Percentiles rank a stretch among this genome's conserved stretches.
These are phyloP conservation scores for Axea sp. DNA, from an alignment of 2,888 invertebrate species.

Conservation along the genomic window DNA sequence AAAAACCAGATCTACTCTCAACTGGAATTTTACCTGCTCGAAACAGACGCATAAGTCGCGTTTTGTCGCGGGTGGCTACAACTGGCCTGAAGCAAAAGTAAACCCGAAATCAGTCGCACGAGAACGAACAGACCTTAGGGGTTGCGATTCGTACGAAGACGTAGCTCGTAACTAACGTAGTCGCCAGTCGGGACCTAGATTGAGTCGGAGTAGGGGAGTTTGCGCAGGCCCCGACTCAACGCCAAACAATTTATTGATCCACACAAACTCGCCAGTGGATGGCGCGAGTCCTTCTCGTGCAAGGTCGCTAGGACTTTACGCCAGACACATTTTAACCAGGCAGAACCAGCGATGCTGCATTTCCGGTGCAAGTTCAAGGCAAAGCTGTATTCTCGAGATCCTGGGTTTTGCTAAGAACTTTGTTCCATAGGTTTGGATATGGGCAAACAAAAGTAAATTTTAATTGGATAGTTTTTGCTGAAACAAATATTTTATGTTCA, in stretches of 20 bases:
- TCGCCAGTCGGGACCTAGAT: slow-evolving; percentile 45
- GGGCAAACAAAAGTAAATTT: too few species aligned
- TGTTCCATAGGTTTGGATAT: too few species aligned
- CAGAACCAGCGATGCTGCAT: neutral
- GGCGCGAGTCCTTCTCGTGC: slow-evolving; percentile 17
- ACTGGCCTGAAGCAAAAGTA: slow-evolving; percentile 55
- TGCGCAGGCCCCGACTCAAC: slow-evolving; percentile 55
- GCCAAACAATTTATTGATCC: slow-evolving; percentile 59
- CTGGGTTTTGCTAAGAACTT: too few species aligned
- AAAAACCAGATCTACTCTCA: neutral
- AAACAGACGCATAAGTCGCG: slow-evolving; percentile 79
- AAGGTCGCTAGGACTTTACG: slow-evolving; percentile 32
- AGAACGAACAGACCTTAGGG: slow-evolving; percentile 9
- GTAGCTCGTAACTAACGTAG: slow-evolving; percentile 53
- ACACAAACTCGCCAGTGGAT: slow-evolving; percentile 8
- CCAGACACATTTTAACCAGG: neutral
- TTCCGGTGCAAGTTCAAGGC: slow-evolving; percentile 38
- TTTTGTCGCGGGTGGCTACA: slow-evolving; percentile 71
- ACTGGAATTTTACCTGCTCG: slow-evolving; percentile 76
- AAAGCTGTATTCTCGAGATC: slow-evolving; percentile 2
- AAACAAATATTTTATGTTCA: too few species aligned
- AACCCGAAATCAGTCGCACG: slow-evolving; percentile 10
- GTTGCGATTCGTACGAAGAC: slow-evolving; percentile 46
- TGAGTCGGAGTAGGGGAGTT: slow-evolving; percentile 40
- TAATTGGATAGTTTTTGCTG: too few species aligned